Evolutionary conservation across 2,888 invertebrate species (phyloP).

Genomic region (Sarcophaga subvicina): DNA sequence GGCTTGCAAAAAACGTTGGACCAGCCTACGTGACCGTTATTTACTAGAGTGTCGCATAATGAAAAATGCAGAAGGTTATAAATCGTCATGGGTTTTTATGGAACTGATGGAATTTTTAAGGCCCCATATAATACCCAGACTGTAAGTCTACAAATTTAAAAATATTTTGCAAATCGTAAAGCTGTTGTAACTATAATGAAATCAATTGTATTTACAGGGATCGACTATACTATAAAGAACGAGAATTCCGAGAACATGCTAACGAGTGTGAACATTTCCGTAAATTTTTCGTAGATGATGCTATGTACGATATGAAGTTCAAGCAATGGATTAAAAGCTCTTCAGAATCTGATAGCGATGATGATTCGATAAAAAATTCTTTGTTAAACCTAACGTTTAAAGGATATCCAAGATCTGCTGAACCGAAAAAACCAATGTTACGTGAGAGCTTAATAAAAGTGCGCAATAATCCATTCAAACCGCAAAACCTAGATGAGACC

Average conservation of each 20-base stretch:
- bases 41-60: slow-evolving; percentile 9
- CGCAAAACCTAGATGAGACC: slow-evolving; percentile 22
- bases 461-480: slow-evolving; percentile 34
- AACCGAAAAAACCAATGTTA: not conserved
- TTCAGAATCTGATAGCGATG: too few relatives aligned
- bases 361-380: too few relatives aligned
- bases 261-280: too few relatives aligned
- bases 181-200: not conserved
- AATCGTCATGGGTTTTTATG: not conserved
- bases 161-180: not conserved
- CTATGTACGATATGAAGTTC: too few relatives aligned
- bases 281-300: too few relatives aligned
- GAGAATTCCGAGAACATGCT: not conserved
- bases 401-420: not conserved
- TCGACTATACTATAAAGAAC: not conserved
- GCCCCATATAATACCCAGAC: slow-evolving; percentile 25
- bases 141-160: slow-evolving; percentile 13
- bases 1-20: slow-evolving; percentile 39
- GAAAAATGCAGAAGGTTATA: not conserved
- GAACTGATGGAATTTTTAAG: slow-evolving; percentile 50
- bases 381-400: not conserved
- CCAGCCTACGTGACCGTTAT: slow-evolving; percentile 33
- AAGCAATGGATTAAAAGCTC: too few relatives aligned
- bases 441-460: slow-evolving; percentile 24
- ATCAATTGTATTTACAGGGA: not conserved